A percentile compares a stretch with the other conserved stretches of the same genome.
These are phyloP conservation scores for Limnephilus marmoratus DNA, from an alignment of 2,888 invertebrate genomes.

Conservation along the genomic window DNA sequence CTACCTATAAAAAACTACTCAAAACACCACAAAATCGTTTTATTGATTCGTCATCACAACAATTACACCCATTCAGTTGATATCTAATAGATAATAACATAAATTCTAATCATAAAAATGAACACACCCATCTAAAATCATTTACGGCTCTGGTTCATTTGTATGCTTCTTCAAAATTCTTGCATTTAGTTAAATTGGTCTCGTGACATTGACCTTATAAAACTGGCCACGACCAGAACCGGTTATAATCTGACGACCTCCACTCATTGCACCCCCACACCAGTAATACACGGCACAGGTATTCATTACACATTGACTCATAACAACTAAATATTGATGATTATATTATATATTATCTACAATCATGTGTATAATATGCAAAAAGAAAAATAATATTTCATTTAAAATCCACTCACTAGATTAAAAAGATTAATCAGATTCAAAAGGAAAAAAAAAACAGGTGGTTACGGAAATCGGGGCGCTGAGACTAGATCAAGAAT, in stretches of 20 bases:
- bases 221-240: constrained; percentile 18
- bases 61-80: neutral
- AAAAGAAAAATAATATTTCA: too few species aligned
- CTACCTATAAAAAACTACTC: too few species aligned
- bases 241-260: constrained; percentile 27
- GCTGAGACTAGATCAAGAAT: too few species aligned
- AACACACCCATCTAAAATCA: neutral
- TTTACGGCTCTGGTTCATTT: neutral
- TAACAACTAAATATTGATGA: neutral
- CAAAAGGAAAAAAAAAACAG: too few species aligned
- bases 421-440: too few species aligned
- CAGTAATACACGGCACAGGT: neutral
- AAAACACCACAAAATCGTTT: neutral
- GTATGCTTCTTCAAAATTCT: neutral
- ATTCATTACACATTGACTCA: neutral
- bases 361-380: too few species aligned
- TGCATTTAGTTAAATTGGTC: constrained; percentile 13
- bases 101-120: neutral
- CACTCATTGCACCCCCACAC: neutral
- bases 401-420: too few species aligned
- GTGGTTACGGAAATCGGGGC: too few species aligned
- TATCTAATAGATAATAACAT: neutral
- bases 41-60: too few species aligned
- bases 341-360: neutral
- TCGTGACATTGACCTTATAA: constrained; percentile 43